Evolutionary conservation across 2,797 vertebrate species (phyloP).

Genomic region (Sphenodon punctatus): DNA sequence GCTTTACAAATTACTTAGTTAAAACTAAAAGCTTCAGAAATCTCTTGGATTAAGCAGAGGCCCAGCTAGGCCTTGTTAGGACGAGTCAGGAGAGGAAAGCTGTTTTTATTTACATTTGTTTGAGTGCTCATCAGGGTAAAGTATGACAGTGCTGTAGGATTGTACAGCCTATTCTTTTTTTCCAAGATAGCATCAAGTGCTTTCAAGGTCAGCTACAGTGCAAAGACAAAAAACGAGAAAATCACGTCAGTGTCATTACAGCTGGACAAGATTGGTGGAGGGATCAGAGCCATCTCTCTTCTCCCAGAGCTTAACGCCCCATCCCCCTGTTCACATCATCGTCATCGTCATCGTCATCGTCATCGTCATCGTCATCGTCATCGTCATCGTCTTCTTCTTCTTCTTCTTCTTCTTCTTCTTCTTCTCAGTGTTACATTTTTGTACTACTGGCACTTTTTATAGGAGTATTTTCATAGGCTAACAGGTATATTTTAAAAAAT

Average conservation of each 20-base stretch:
- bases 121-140: slow-evolving; percentile 54
- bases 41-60: slow-evolving; percentile 67
- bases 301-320: too few relatives aligned
- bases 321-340: too few relatives aligned
- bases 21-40: slow-evolving; percentile 71
- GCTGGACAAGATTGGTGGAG: not conserved
- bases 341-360: too few relatives aligned
- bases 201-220: slow-evolving; percentile 8
- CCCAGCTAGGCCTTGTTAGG: slow-evolving; percentile 50
- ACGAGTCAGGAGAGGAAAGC: slow-evolving; percentile 44
- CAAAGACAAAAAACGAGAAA: not conserved
- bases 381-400: too few relatives aligned
- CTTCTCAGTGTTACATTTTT: too few relatives aligned
- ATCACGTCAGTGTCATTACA: not conserved
- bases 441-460: accelerated
- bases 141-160: slow-evolving; percentile 33
- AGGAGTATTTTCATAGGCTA: not conserved
- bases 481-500: too few relatives aligned
- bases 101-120: slow-evolving; percentile 70
- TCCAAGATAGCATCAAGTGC: slow-evolving; percentile 11
- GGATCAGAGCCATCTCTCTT: accelerated
- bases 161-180: not conserved
- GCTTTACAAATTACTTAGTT: slow-evolving; percentile 68
- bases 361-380: too few relatives aligned
- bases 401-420: too few relatives aligned